Conservation (phyloP, 2,888 invertebrate species). For the Himalopsyche kuldschensis region DNA sequence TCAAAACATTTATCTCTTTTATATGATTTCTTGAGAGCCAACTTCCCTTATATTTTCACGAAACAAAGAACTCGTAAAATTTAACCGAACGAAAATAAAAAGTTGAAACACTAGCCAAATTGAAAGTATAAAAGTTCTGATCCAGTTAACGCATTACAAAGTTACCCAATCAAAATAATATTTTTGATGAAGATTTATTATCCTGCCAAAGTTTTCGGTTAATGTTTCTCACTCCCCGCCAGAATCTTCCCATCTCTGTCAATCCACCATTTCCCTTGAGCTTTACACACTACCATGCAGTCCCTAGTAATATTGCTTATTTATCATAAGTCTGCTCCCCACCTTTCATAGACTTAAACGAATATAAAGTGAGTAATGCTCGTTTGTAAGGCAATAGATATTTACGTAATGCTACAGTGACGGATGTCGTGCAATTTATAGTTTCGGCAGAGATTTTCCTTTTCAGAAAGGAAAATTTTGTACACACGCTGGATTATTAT, state of each 20-base stretch:
- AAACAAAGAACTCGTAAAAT: not conserved
- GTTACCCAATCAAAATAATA: constrained; percentile 39
- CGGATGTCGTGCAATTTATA: constrained; percentile 29
- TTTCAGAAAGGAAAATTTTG: not conserved
- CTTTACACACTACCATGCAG: constrained; percentile 8
- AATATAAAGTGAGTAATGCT: constrained; percentile 36
- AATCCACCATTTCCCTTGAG: constrained; percentile 25
- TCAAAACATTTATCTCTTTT: not conserved
- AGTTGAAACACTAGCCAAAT: constrained; percentile 7
- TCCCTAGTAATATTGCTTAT: constrained; percentile 31
- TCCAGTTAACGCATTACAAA: constrained; percentile 36
- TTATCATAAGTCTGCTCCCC: constrained; percentile 36
- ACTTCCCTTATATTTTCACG: not conserved
- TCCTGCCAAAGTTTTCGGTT: constrained; percentile 9
- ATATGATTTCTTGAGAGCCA: not conserved
- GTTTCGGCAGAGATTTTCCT: constrained; percentile 23
- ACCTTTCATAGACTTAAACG: constrained; percentile 33
- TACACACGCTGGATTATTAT: not conserved
- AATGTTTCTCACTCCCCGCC: constrained; percentile 7
- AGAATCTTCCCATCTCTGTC: constrained; percentile 30
- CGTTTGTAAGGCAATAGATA: constrained; percentile 37
- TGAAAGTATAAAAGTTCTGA: constrained; percentile 22
- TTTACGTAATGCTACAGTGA: constrained; percentile 22
- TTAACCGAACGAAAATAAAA: not conserved
- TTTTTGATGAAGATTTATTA: constrained; percentile 40